Percentiles rank a stretch among this genome's conserved stretches.
phyloP scores from a whole-genome alignment of 2,888 invertebrate genomes.

The Drosophila ochracea region DNA sequence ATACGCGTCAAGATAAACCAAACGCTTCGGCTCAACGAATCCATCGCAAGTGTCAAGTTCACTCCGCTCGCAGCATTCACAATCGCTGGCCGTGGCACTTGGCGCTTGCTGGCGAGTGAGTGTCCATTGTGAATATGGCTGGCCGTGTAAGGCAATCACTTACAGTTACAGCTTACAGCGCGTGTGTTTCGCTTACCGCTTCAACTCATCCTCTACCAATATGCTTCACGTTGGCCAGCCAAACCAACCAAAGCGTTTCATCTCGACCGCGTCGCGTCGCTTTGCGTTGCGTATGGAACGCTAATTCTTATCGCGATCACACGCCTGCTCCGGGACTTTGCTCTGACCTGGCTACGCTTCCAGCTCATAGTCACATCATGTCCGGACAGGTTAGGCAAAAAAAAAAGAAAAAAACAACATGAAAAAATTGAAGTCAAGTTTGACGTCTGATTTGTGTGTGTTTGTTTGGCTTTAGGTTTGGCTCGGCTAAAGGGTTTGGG shows the following conservation, averaged over 20 bases:
- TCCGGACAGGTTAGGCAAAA: conserved; percentile 64
- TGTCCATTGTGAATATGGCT: conserved; percentile 35
- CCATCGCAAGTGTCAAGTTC: conserved; percentile 53
- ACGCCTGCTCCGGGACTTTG: conserved; percentile 55
- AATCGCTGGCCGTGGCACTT: conserved; percentile 22
- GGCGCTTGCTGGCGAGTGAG: conserved; percentile 17
- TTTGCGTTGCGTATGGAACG: conserved; percentile 37
- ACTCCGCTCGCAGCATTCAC: conserved; percentile 5
- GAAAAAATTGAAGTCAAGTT: conserved; percentile 60
- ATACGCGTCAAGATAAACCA: conserved; percentile 47
- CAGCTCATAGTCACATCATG: conserved; percentile 79
- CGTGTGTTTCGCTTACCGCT: background rate
- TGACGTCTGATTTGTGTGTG: conserved; percentile 59
- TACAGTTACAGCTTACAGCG: conserved; percentile 47
- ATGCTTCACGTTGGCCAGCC: conserved; percentile 33
- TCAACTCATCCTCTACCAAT: conserved; percentile 51
- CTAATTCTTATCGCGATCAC: conserved; percentile 76
- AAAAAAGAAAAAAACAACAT: background rate
- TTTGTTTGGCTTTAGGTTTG: conserved; percentile 17
- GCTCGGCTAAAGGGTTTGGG: conserved; percentile 6
- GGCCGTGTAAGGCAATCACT: conserved; percentile 58
- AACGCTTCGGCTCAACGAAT: conserved; percentile 1
- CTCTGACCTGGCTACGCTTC: conserved; percentile 46
- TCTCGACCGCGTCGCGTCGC: conserved; percentile 71
- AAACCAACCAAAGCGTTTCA: conserved; percentile 58